Evolutionary conservation across 2,113 vertebrate species (phyloP).

Genomic region (Vulpes ferrilata): DNA sequence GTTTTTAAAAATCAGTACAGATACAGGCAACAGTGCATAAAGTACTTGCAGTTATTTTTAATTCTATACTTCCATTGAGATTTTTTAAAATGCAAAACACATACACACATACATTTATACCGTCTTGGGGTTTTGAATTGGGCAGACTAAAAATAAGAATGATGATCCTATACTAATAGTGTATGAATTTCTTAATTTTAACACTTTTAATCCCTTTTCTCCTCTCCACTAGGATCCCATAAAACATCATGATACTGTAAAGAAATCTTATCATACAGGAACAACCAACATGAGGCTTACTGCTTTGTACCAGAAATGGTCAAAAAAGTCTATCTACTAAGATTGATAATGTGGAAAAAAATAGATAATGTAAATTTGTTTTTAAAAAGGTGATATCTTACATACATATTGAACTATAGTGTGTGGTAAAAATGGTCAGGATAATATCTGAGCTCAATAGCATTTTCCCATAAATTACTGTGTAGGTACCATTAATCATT

Average conservation of each 20-base stretch:
- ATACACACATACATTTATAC: neutral
- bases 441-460: conserved; percentile 82
- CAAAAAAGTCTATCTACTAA: neutral
- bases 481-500: conserved; percentile 86
- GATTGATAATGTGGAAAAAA: conserved; percentile 54
- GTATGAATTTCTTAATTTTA: conserved; percentile 38
- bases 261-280: neutral
- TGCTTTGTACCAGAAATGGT: neutral
- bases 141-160: neutral
- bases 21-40: conserved; percentile 48
- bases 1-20: conserved; percentile 47
- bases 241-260: neutral
- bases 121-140: neutral
- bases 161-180: neutral
- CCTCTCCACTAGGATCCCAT: neutral
- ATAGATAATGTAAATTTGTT: conserved; percentile 60
- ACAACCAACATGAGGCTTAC: neutral
- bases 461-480: conserved; percentile 87
- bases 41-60: conserved; percentile 38
- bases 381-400: conserved; percentile 62
- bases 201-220: neutral
- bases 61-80: conserved; percentile 8
- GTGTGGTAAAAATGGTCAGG: conserved; percentile 83
- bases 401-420: conserved; percentile 66
- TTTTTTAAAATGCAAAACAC: neutral